Percentiles rank a stretch among this genome's conserved stretches.
phyloP scores from a whole-genome alignment of 92 coral and sea anemone species.

The Montipora capitata region DNA sequence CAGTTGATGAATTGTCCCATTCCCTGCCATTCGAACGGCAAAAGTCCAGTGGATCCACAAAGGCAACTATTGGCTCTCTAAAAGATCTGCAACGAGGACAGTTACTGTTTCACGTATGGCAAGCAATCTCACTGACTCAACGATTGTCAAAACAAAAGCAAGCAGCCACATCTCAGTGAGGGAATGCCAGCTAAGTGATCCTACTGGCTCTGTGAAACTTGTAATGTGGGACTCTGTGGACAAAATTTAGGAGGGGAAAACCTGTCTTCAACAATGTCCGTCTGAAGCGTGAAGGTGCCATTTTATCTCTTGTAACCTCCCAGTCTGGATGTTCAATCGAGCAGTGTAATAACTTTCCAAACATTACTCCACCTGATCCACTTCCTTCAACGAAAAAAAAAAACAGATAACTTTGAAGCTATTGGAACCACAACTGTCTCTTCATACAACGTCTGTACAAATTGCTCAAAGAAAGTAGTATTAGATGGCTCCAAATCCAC shows the following conservation, averaged over 20 bases:
- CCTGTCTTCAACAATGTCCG: conserved; percentile 40
- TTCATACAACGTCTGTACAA: conserved; percentile 30
- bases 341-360: conserved; percentile 25
- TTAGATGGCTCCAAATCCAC: conserved; percentile 7
- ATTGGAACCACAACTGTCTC: conserved; percentile 27
- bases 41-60: no score
- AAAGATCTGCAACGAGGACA: conserved; percentile 15
- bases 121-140: conserved; percentile 28
- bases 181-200: conserved; percentile 68
- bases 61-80: conserved; percentile 42
- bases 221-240: conserved; percentile 57
- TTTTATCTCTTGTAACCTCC: conserved; percentile 45
- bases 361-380: conserved; percentile 8
- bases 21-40: no score
- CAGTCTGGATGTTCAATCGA: conserved; percentile 52
- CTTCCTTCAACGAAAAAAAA: conserved; percentile 36
- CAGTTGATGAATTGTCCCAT: no score
- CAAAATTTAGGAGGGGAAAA: conserved; percentile 37
- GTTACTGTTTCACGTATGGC: conserved; percentile 19
- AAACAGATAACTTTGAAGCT: conserved; percentile 27
- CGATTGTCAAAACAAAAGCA: not conserved
- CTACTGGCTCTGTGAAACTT: conserved; percentile 65
- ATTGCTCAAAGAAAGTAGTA: conserved; percentile 38
- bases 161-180: conserved; percentile 12
- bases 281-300: conserved; percentile 47